These are phyloP conservation scores for Drosophila lini DNA, from an alignment of 1,140 invertebrate species.

Conservation along the genomic window DNA sequence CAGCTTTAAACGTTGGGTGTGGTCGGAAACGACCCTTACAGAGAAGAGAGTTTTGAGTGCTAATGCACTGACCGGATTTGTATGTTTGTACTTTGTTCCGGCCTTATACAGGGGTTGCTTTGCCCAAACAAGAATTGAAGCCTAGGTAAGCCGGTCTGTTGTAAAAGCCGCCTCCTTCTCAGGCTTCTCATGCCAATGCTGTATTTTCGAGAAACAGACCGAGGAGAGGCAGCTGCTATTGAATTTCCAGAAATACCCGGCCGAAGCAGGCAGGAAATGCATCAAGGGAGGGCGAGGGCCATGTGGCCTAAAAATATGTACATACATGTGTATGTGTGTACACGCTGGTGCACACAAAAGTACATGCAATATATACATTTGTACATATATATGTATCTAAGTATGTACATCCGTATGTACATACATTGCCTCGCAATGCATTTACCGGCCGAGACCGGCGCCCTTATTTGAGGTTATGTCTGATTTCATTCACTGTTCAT, in stretches of 20 bases:
- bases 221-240: slow-evolving; percentile 47
- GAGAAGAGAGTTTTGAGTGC: not conserved
- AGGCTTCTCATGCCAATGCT: slow-evolving; percentile 12
- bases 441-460: slow-evolving; percentile 15
- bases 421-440: not conserved
- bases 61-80: slow-evolving; percentile 9
- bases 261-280: slow-evolving; percentile 55
- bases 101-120: slow-evolving; percentile 53
- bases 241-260: slow-evolving; percentile 50
- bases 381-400: not conserved
- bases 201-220: slow-evolving; percentile 52
- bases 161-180: slow-evolving; percentile 4
- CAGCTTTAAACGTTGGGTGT: not conserved
- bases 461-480: slow-evolving; percentile 38
- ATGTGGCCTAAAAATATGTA: slow-evolving; percentile 24
- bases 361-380: not conserved
- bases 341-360: not conserved
- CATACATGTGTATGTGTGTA: not conserved
- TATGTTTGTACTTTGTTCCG: slow-evolving; percentile 11
- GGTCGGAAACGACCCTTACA: not conserved
- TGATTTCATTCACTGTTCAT: not conserved
- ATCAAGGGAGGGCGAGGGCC: slow-evolving; percentile 26
- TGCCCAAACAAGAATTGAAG: slow-evolving; percentile 32
- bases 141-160: slow-evolving; percentile 67
- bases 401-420: slow-evolving; percentile 6